These are phyloP conservation scores for Hephaestus fuliginosus DNA, from an alignment of 2,797 vertebrate species.

Conservation along the genomic window DNA sequence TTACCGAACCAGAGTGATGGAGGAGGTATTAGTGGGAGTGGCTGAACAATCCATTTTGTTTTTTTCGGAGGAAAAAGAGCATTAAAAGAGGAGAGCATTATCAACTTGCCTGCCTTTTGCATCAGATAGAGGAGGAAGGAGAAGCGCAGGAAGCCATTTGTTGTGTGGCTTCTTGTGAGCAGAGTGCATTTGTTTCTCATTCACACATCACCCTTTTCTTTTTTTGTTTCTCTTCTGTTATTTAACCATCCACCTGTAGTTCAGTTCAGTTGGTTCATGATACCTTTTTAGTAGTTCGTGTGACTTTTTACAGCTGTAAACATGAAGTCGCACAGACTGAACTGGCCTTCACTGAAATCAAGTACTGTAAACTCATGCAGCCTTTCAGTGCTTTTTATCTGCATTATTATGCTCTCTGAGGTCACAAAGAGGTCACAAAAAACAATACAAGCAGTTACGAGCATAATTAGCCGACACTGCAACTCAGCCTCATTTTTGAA, in stretches of 20 bases:
- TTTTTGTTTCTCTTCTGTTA: background rate
- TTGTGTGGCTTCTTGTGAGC: conserved; percentile 45
- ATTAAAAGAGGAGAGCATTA: conserved; percentile 6
- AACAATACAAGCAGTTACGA: background rate
- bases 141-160: conserved; percentile 57
- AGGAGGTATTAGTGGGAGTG: conserved; percentile 20
- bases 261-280: background rate
- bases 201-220: background rate
- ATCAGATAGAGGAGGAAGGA: conserved; percentile 41
- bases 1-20: conserved; percentile 5
- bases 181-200: conserved; percentile 30
- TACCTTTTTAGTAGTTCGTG: background rate
- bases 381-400: conserved; percentile 1
- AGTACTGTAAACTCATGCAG: background rate
- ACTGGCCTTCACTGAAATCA: background rate
- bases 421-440: background rate
- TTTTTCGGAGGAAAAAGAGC: conserved; percentile 22
- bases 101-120: conserved; percentile 15
- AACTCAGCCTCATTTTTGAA: background rate
- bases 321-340: background rate
- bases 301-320: background rate
- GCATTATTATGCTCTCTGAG: background rate
- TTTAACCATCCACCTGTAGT: background rate
- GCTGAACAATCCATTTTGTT: conserved; percentile 47
- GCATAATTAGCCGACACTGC: background rate